Evolutionary conservation across 2,888 invertebrate genomes (phyloP).

Genomic region (Drymonia ruficornis): DNA sequence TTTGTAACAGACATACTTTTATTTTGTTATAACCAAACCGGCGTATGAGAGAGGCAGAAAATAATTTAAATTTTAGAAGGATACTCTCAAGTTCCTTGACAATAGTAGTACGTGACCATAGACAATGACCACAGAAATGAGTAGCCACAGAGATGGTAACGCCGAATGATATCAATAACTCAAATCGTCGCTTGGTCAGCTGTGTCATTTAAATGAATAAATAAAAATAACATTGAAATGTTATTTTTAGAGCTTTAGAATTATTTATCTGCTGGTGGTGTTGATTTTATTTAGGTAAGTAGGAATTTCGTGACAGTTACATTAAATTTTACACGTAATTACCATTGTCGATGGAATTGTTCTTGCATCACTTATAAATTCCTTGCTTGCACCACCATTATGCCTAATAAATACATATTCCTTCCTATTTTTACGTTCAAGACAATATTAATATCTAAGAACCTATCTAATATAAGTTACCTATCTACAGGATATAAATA

Average conservation of each 20-base stretch:
- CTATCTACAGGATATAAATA: too few species aligned
- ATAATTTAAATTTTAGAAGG: constrained; percentile 15
- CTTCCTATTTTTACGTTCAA: too few species aligned
- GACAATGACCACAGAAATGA: constrained; percentile 57
- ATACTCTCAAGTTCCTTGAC: constrained; percentile 29
- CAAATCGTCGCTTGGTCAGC: constrained; percentile 54
- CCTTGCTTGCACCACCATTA: too few species aligned
- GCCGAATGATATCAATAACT: constrained; percentile 51
- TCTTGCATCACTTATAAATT: too few species aligned
- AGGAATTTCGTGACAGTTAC: neutral
- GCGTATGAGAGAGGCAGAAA: constrained; percentile 22
- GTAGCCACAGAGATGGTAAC: constrained; percentile 34
- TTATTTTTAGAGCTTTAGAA: constrained; percentile 19
- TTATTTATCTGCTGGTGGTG: constrained; percentile 8
- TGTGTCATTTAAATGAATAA: constrained; percentile 47
- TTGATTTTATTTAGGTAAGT: neutral
- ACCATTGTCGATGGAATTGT: too few species aligned
- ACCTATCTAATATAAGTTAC: too few species aligned
- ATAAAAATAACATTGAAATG: constrained; percentile 30
- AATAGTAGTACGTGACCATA: constrained; percentile 74
- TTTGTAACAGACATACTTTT: constrained; percentile 28
- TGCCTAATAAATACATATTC: too few species aligned
- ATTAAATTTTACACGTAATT: neutral
- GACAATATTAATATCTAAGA: too few species aligned
- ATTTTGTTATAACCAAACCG: constrained; percentile 27